Percentiles rank a stretch among this genome's conserved stretches.
Evolutionary conservation across 2,888 invertebrate species (phyloP).

Genomic region (Cyclophora albipunctata): DNA sequence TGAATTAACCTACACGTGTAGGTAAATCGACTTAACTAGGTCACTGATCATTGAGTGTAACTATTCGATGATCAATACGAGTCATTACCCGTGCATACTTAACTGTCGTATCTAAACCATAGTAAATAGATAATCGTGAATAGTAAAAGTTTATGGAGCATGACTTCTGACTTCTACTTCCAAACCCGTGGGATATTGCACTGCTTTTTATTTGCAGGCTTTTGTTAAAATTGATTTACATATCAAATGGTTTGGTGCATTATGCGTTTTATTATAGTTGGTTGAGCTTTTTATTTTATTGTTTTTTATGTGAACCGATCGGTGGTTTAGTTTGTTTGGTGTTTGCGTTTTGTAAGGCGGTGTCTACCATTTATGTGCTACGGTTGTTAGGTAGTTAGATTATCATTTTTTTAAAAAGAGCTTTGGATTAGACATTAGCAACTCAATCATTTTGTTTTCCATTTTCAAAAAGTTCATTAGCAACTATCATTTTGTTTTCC

Average conservation of each 20-base stretch:
- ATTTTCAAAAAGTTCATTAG: too few relatives aligned
- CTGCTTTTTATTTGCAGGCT: neutral
- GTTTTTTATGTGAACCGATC: neutral
- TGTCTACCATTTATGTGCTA: neutral
- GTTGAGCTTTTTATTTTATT: too few relatives aligned
- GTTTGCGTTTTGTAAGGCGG: neutral
- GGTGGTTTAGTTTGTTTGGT: neutral
- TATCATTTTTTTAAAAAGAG: too few relatives aligned
- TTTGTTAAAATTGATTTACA: neutral
- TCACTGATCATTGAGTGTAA: slow-evolving; percentile 6
- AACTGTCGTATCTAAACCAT: slow-evolving; percentile 34
- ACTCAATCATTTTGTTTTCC: too few relatives aligned
- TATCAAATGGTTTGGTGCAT: too few relatives aligned
- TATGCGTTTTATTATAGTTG: too few relatives aligned
- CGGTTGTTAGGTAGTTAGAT: too few relatives aligned
- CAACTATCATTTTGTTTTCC: too few relatives aligned
- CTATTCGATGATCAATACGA: slow-evolving; percentile 20
- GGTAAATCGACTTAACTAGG: too few relatives aligned
- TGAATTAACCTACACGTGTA: too few relatives aligned
- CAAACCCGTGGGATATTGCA: slow-evolving; percentile 28
- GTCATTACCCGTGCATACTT: slow-evolving; percentile 17
- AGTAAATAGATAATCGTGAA: slow-evolving; percentile 29
- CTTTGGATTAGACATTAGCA: too few relatives aligned
- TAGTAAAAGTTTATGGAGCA: slow-evolving; percentile 39
- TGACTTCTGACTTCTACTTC: slow-evolving; percentile 33